A percentile compares a stretch with the other conserved stretches of the same genome.
Conservation (phyloP, 2,797 vertebrate species). For the Notamacropus eugenii region DNA sequence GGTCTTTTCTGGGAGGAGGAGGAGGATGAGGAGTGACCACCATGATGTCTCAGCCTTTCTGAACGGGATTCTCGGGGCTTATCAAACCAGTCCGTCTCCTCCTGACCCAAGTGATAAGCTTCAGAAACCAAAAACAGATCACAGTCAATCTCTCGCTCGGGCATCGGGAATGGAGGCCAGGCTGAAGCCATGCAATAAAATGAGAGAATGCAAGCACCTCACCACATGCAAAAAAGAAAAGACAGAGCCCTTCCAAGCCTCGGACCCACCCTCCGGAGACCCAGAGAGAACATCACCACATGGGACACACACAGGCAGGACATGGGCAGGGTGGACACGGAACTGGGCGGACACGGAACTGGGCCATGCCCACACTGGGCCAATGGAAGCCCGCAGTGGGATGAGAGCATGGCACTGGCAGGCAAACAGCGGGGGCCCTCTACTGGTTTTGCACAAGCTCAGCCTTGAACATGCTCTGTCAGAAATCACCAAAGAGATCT, state of each 20-base stretch:
- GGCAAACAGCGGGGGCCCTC: conserved; percentile 82
- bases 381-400: conserved; percentile 59
- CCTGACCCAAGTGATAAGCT: conserved; percentile 99
- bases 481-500: conserved; percentile 90
- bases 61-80: conserved; percentile 96
- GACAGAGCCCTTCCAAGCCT: conserved; percentile 54
- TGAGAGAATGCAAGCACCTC: conserved; percentile 80
- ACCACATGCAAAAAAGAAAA: conserved; percentile 81
- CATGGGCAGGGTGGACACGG: conserved; percentile 47
- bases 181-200: conserved; percentile 91
- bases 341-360: conserved; percentile 55
- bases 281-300: conserved; percentile 56
- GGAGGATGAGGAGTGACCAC: conserved; percentile 87
- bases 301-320: conserved; percentile 67
- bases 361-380: conserved; percentile 74
- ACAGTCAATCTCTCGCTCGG: conserved; percentile 87
- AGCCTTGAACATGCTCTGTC: conserved; percentile 82
- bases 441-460: conserved; percentile 79
- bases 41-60: conserved; percentile 95
- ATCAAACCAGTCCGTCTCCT: conserved; percentile 99
- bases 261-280: conserved; percentile 60
- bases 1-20: conserved; percentile 93
- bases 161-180: conserved; percentile 80
- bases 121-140: conserved; percentile 94
- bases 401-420: conserved; percentile 88